Base-by-base conservation (phyloP, 2,888 invertebrate genomes). In the Leucophenga maculata region DNA sequence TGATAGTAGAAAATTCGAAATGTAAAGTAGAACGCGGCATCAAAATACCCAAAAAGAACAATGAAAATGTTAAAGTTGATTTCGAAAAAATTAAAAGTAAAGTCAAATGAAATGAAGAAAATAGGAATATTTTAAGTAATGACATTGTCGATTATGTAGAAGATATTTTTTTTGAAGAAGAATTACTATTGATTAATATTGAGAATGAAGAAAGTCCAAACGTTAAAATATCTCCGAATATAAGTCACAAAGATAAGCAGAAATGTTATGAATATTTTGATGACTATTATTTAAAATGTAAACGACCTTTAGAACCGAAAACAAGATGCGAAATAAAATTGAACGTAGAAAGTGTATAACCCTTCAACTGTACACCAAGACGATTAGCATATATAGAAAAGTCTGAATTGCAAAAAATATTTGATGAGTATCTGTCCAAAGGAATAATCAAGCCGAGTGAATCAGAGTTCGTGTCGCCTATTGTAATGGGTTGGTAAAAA, bases 341-440 rank as follows among this genome's bases (percentile, higher is more conserved):
- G 16, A 67, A 16, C 20, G n/a, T 67, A 44, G 48, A 67, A 55
- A 57, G 44, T 20, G 16, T 22, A 6, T 57, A 67, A 44, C 59
- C 67, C n/a, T 67, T 67, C 20, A 18, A 20, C 16, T 67, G 46
- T 54, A 20, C 48, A 2, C 59, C 57, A 44, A 26, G 67, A 67
- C 16, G 67, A 44, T 39, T 67, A 39, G 1, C 57, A 11, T 67
- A 67, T 46, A 18, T 57, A 22, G 67, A 67, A 59, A 67, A 67
- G 22, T 20, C 18, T 16, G 26, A 67, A 31, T 18, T 62, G 9
- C 62, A 68, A 16, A n/a, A n/a, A 26, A 3, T 68, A 31, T 39
- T 68, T 13, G 68, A 68, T n/a, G 68, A 68, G 52, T 22, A 52
- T 54, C 14, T 62, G 20, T 22, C 16, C 3, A 68, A 68, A 54